Evolutionary conservation across 30 jellyfish, hydroid and myxozoan genomes (phyloP).

Genomic region (Turritopsis dohrnii): DNA sequence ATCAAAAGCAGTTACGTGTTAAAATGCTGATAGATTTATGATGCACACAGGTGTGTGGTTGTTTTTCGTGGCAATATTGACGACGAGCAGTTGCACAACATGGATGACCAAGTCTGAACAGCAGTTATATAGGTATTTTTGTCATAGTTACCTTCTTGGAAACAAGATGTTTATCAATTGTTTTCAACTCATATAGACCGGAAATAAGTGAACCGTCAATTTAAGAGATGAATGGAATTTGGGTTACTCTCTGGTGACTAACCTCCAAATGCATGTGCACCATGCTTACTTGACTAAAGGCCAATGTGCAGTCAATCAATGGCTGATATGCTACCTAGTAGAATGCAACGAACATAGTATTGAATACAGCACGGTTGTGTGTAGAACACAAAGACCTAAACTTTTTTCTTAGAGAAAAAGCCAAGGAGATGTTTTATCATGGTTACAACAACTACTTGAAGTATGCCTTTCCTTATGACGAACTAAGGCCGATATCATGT

Average conservation of each 20-base stretch:
- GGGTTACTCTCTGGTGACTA: no score
- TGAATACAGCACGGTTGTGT: no score
- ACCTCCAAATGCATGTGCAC: no score
- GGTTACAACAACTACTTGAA: constrained; percentile 72
- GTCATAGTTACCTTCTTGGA: neutral
- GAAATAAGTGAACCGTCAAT: no score
- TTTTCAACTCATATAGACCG: no score
- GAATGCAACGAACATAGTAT: no score
- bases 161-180: neutral
- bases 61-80: neutral
- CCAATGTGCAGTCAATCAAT: no score
- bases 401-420: constrained; percentile 49
- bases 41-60: neutral
- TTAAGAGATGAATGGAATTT: no score
- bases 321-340: no score
- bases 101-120: neutral
- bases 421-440: constrained; percentile 83
- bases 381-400: no score
- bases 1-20: neutral
- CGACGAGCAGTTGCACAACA: neutral
- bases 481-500: constrained; percentile 76
- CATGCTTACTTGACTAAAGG: no score
- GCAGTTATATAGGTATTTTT: neutral
- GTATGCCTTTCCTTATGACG: constrained; percentile 93
- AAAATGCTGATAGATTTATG: neutral